phyloP scores from a whole-genome alignment of 1,140 invertebrate genomes.

The Episyrphus balteatus region DNA sequence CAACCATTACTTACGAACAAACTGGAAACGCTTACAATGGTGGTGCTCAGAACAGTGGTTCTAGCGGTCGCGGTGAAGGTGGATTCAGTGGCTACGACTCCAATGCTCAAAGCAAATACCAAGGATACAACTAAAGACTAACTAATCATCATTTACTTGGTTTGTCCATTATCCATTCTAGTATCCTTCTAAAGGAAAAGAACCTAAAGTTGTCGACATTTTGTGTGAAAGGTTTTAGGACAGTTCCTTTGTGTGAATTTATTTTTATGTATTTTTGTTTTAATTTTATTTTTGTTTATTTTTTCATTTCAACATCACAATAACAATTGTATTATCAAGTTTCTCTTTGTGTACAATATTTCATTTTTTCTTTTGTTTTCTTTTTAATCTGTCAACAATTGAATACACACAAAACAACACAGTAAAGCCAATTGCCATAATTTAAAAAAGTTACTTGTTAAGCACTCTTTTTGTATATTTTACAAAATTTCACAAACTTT shows the following conservation, averaged over 20 bases:
- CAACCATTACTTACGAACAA: slow-evolving; percentile 60
- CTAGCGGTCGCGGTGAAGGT: slow-evolving; percentile 28
- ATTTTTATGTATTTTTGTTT: slow-evolving; percentile 1
- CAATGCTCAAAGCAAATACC: slow-evolving; percentile 31
- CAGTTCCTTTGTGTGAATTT: background rate
- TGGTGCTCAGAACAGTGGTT: slow-evolving; percentile 33
- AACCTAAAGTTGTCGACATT: background rate
- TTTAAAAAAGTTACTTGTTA: too few relatives aligned
- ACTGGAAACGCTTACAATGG: slow-evolving; percentile 39
- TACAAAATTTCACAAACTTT: too few relatives aligned
- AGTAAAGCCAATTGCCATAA: too few relatives aligned
- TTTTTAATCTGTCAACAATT: too few relatives aligned
- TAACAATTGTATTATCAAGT: too few relatives aligned
- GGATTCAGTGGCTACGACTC: slow-evolving; percentile 23
- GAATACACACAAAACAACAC: too few relatives aligned
- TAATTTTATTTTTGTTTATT: slow-evolving; percentile 2
- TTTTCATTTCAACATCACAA: background rate
- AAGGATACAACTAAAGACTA: slow-evolving; percentile 21
- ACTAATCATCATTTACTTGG: background rate
- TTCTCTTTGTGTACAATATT: too few relatives aligned
- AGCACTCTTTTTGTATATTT: too few relatives aligned
- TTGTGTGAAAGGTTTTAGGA: background rate
- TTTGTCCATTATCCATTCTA: too few relatives aligned
- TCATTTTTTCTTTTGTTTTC: too few relatives aligned
- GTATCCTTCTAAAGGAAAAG: background rate